Conservation (phyloP, 2,113 vertebrate species). For the Eulacestoma nigropectus region DNA sequence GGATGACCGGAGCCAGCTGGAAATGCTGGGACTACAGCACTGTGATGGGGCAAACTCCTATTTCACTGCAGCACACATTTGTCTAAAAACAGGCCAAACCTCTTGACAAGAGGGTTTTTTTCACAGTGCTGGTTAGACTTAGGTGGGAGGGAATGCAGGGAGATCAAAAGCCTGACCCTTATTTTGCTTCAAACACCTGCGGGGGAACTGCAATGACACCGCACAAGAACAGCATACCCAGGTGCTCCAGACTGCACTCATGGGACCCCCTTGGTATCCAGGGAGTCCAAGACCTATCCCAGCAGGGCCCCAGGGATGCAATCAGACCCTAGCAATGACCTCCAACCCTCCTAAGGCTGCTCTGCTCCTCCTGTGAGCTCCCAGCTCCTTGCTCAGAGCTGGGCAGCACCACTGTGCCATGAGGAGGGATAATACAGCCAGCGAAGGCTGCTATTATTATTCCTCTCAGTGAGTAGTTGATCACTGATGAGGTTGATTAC, state of each 20-base stretch:
- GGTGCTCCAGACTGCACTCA: accelerated
- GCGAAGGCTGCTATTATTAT: not conserved
- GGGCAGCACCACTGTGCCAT: not conserved
- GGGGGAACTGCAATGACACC: accelerated
- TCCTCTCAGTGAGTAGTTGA: not conserved
- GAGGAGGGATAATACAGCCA: not conserved
- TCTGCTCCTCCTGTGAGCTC: not conserved
- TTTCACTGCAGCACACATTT: not conserved
- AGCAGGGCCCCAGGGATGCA: not conserved
- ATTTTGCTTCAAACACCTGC: not conserved
- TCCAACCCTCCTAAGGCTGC: not conserved
- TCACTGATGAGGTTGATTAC: constrained; percentile 1
- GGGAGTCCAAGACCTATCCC: not conserved
- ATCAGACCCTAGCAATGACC: not conserved
- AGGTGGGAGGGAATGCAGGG: not conserved
- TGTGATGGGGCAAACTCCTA: not conserved
- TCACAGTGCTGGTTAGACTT: not conserved
- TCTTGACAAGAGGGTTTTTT: not conserved
- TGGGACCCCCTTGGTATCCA: accelerated
- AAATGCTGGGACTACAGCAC: not conserved
- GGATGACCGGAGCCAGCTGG: not conserved
- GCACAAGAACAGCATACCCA: not conserved
- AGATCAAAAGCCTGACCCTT: not conserved
- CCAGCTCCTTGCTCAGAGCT: not conserved
- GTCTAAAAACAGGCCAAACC: not conserved